phyloP scores from a whole-genome alignment of 2,888 invertebrate genomes.

The Stenurella melanura region DNA sequence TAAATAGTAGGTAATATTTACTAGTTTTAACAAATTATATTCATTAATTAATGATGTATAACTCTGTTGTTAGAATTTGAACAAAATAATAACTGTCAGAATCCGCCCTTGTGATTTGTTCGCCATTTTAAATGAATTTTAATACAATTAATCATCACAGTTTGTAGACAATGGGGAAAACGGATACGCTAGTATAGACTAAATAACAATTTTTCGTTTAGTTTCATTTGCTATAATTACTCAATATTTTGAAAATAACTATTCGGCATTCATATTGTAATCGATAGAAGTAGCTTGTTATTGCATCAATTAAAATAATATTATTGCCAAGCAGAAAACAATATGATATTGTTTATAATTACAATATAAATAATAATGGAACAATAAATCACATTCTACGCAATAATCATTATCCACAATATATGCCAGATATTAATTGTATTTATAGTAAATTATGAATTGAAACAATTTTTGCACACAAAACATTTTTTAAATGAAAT shows the following conservation, averaged over 20 bases:
- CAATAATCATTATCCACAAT: not conserved
- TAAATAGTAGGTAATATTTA: not conserved
- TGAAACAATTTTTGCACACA: too few relatives aligned
- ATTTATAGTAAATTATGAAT: constrained; percentile 13
- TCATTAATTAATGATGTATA: not conserved
- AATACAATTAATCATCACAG: not conserved
- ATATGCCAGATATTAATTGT: not conserved
- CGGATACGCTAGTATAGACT: not conserved
- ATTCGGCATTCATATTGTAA: constrained; percentile 12
- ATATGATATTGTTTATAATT: constrained; percentile 18
- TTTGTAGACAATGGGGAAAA: not conserved
- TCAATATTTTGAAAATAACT: not conserved
- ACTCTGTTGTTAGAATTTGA: not conserved
- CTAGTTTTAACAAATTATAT: not conserved
- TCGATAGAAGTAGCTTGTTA: not conserved
- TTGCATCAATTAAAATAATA: constrained; percentile 10
- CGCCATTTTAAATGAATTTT: not conserved
- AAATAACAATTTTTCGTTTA: not conserved
- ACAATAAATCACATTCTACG: constrained; percentile 7
- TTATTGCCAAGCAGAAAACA: not conserved
- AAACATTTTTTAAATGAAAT: too few relatives aligned
- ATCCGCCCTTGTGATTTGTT: not conserved
- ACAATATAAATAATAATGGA: constrained; percentile 23
- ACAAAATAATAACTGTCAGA: not conserved
- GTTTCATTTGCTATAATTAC: too few relatives aligned